Conservation (phyloP, 2,797 vertebrate species). For the Falco columbarius region DNA sequence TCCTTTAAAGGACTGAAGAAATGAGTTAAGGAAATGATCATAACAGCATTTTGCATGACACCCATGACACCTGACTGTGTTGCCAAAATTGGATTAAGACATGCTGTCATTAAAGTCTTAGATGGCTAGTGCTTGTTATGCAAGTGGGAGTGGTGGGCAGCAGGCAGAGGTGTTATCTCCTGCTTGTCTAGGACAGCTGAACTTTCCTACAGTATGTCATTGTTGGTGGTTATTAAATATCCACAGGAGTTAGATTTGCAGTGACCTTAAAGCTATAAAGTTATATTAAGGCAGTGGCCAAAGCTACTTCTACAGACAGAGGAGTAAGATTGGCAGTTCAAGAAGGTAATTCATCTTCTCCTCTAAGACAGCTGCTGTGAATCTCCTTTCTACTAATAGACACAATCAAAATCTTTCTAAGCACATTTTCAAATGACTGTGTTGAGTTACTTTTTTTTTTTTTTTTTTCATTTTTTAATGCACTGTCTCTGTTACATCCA, state of each 20-base stretch:
- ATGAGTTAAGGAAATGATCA: background rate
- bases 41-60: background rate
- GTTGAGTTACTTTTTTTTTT: background rate
- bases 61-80: background rate
- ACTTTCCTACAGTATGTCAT: background rate
- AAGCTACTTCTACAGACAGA: background rate
- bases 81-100: background rate
- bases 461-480: constrained; percentile 16
- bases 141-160: background rate
- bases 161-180: background rate
- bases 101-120: background rate
- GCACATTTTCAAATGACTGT: constrained; percentile 11
- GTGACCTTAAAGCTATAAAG: background rate
- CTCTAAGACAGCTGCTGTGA: background rate
- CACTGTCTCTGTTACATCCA: constrained; percentile 30
- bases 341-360: background rate
- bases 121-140: background rate
- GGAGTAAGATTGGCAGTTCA: background rate
- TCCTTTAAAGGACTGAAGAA: background rate
- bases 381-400: background rate
- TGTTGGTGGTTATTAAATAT: background rate
- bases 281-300: background rate
- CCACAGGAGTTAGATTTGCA: background rate
- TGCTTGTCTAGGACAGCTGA: background rate
- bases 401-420: constrained; percentile 33